Base-by-base conservation (phyloP, 2,888 invertebrate genomes). In the Drosophila tanythrix region DNA sequence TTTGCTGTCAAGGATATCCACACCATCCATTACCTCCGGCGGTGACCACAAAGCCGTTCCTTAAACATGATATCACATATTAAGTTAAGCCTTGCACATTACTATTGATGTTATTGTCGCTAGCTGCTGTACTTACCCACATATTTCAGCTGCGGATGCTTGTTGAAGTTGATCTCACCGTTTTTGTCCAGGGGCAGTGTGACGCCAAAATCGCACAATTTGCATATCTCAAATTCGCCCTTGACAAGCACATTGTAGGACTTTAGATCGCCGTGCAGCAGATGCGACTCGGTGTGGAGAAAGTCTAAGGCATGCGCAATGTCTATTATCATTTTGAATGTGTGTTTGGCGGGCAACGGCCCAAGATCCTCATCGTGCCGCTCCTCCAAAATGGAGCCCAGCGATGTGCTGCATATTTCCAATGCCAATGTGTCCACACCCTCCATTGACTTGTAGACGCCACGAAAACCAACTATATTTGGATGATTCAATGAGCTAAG, bases 171-270 rank as follows among this genome's bases (percentile, higher is more conserved):
- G 31, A 96, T 90, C 3, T 94, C 92, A 0, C 96, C 96, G 83
- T 95, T 94, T 71, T 95, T 94, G 53, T 95, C 95, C 2, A 97
- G 91, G 0, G 96, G 96, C 71, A 97, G 85, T 31, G 96, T 95
- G n/a, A 97, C 97, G 4, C 97, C 97, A 91, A 97, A 97, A 93
- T 97, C 97, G 84, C 97, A 97, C 25, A 97, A 93, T 92, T 98
- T 97, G 78, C 97, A 96, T 2, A 94, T 94, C 35, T 94, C 94
- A 91, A 96, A 97, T 89, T 97, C 95, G 15, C 95, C 96, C 76
- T 97, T 96, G 1, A 97, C 94, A 1, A 98, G 94, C 50, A 98
- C 93, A 91, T 98, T 98, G 90, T 95, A 96, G 0, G 97, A 97
- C 93, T 98, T 97, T 46, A 98, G 94, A 91, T 98, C 98, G 35